phyloP scores from a whole-genome alignment of 2,888 invertebrate genomes.

The Stenodera caucasica region DNA sequence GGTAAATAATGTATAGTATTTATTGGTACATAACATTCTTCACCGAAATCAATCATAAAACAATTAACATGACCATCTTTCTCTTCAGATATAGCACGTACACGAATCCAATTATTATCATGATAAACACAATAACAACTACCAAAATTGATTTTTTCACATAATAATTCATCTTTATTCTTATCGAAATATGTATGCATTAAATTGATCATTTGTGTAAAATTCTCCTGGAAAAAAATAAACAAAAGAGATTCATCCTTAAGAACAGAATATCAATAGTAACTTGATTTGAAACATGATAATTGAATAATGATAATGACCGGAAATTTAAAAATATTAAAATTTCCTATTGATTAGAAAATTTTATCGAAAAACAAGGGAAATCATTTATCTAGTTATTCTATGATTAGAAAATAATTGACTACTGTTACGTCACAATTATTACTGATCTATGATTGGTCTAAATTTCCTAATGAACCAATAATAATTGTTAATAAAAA shows the following conservation, averaged over 20 bases:
- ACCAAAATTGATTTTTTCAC: conserved; percentile 43
- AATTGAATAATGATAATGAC: too few relatives aligned
- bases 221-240: conserved; percentile 48
- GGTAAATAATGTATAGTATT: conserved; percentile 64
- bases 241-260: too few relatives aligned
- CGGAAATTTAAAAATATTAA: too few relatives aligned
- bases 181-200: conserved; percentile 54
- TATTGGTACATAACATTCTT: conserved; percentile 62
- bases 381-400: too few relatives aligned
- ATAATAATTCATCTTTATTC: conserved; percentile 31
- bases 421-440: too few relatives aligned
- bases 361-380: too few relatives aligned
- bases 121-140: conserved; percentile 55
- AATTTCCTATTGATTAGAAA: too few relatives aligned
- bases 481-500: too few relatives aligned
- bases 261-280: not conserved
- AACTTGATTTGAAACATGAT: too few relatives aligned
- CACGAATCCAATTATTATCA: conserved; percentile 57
- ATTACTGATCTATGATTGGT: too few relatives aligned
- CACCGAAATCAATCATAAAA: conserved; percentile 77
- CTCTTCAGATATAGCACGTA: conserved; percentile 50
- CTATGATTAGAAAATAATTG: too few relatives aligned
- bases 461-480: too few relatives aligned
- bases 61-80: conserved; percentile 52
- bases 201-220: conserved; percentile 48